A percentile compares a stretch with the other conserved stretches of the same genome.
phyloP scores from a whole-genome alignment of 1,140 invertebrate genomes.

The Solenopsis invicta region DNA sequence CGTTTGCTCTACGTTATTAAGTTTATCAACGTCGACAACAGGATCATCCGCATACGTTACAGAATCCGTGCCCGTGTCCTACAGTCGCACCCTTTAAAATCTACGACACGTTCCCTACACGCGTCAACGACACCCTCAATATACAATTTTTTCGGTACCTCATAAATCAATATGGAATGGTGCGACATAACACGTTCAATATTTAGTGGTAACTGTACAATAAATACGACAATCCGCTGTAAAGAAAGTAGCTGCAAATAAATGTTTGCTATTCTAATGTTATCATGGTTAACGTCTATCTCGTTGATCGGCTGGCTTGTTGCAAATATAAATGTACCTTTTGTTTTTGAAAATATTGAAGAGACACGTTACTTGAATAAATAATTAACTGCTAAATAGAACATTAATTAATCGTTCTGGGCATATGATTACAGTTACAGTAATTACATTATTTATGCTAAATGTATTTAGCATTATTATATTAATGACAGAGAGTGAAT shows the following conservation, averaged over 20 bases:
- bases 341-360: conserved; percentile 15
- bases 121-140: conserved; percentile 42
- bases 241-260: conserved; percentile 52
- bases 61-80: conserved; percentile 69
- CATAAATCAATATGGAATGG: background rate
- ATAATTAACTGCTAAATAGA: conserved; percentile 28
- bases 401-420: background rate
- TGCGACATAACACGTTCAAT: conserved; percentile 12
- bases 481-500: background rate
- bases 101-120: conserved; percentile 15
- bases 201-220: conserved; percentile 16
- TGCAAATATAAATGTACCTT: conserved; percentile 30
- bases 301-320: background rate
- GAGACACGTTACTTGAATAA: background rate
- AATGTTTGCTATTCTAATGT: conserved; percentile 37
- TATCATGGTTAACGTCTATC: conserved; percentile 22
- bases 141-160: conserved; percentile 20
- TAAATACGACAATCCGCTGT: conserved; percentile 40
- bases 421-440: background rate
- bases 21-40: conserved; percentile 33
- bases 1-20: conserved; percentile 45
- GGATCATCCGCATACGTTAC: conserved; percentile 50
- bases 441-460: background rate
- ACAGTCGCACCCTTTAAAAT: conserved; percentile 53
- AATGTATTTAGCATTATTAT: background rate